Base-by-base conservation (phyloP, 2,888 invertebrate species). In the Ophion slaviceki region DNA sequence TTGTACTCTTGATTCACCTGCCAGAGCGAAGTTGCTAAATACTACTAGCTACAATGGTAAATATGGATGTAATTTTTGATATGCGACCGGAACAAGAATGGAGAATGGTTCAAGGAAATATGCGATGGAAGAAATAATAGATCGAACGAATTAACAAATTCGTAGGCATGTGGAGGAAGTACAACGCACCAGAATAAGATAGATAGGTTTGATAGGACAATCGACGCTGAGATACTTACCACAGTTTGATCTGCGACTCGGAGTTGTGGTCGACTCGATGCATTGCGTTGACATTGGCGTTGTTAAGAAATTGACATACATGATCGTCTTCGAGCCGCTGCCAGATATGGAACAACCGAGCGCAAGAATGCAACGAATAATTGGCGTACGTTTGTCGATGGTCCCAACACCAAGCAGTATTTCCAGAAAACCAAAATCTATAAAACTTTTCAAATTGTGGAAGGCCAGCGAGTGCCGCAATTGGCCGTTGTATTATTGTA, bases 391-490 rank as follows among this genome's bases (percentile, higher is more conserved):
- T 67, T 32, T 81, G 64, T 32, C 32, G 32, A 32, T 32, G 32
- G 4, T 32, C 4, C 3, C 4, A 32, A 32, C 32, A 32, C 3
- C 70, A 14, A 77, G 47, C 36, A 66, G 57, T 14, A 74, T 80
- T 20, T 20, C 81, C n/a, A 59, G 77, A 59, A 32, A 32, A 32
- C 32, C 32, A 32, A 32, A 32, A 32, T 32, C 32, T 32, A 32
- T 32, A 32, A 32, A 20, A 64, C 14, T 11, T 24, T 47, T 14
- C 28, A 70, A 77, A 59, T 59, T 76, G 40, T 84, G 77, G 80
- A 80, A 80, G 40, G 84, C 84, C n/a, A 61, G 47, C n/a, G 72
- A 80, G 17, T 84, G 77, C 71, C 64, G 80, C 36, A 84, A 84
- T 61, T 84, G 80, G 80, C 32, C 80, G 24, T 57, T 80, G 17